Conservation (phyloP, 2,888 invertebrate genomes). For the Nineta flava region DNA sequence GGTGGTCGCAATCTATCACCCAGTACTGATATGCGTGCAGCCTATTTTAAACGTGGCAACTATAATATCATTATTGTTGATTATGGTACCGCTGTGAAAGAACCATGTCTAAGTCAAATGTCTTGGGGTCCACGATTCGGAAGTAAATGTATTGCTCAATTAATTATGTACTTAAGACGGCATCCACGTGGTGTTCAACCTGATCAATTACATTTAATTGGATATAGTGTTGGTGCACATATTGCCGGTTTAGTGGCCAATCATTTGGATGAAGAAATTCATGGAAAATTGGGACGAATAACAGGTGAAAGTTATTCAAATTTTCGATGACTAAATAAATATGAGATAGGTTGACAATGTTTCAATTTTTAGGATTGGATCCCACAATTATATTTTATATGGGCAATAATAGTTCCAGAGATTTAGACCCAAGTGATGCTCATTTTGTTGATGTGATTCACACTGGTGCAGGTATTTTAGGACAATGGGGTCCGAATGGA, state of each 20-base stretch:
- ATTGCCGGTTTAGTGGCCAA: conserved; percentile 73
- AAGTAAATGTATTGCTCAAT: conserved; percentile 59
- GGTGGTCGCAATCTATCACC: conserved; percentile 69
- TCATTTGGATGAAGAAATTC: conserved; percentile 51
- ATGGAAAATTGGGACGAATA: conserved; percentile 68
- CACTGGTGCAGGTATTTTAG: conserved; percentile 74
- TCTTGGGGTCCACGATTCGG: conserved; percentile 49
- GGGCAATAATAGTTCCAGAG: conserved; percentile 63
- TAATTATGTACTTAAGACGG: conserved; percentile 59
- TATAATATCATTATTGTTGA: conserved; percentile 82
- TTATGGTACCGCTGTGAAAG: conserved; percentile 61
- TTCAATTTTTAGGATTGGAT: conserved; percentile 45
- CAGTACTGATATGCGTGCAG: conserved; percentile 70
- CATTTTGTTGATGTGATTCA: conserved; percentile 71
- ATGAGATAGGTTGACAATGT: background rate
- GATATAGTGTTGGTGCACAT: conserved; percentile 77
- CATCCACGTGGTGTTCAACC: conserved; percentile 64
- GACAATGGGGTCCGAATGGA: conserved; percentile 79
- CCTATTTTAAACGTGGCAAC: conserved; percentile 62
- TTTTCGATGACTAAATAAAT: background rate
- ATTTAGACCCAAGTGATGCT: conserved; percentile 65
- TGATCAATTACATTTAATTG: conserved; percentile 62
- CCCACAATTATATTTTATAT: conserved; percentile 78
- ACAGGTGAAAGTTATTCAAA: conserved; percentile 39
- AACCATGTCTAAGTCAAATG: conserved; percentile 69